Evolutionary conservation across 2,888 invertebrate species (phyloP), one percentile per base, ranked within the genome.

Genomic region (Lamellibrachia columna): DNA sequence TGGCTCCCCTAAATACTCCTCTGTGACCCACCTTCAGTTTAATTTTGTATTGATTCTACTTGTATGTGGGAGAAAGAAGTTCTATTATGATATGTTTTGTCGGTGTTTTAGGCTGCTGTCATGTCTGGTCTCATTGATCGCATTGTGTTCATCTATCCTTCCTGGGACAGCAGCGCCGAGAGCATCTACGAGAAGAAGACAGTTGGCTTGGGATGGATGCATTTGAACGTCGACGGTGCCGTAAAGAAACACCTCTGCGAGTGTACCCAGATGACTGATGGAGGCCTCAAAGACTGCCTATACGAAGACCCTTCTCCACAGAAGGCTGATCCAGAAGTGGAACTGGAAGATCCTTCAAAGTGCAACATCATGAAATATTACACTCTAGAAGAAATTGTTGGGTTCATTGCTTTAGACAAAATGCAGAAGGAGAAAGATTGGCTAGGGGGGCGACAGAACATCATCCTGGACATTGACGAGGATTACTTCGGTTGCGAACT

Each of bases 101-200:
- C n/a, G n/a, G 22, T 75, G 75, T 91, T 92, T 58, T 75, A 93
- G 93, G 92, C 58, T 28, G 93, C 93, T 8, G 93, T 92, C 15
- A 92, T 93, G 90, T 53, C 91, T 40, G 93, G 92, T 2, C 52
- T 93, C 40, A 52, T 93, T 6, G 90, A 90, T 3, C 90, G 75
- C 28, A 40, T 93, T 53, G 52, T 93, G 52, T 93, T 93, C 93
- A 92, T 93, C 90, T 93, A 90, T 53, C 93, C 93, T 4, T 93
- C 93, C 9, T 93, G 93, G 93, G 92, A 93, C 52, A 90, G 28
- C 58, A 53, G 55, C 28, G 53, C 90, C 53, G 55, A 28, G 4
- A 22, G 53, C 28, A 11, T 52, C 22, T 75, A 75, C 75, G 75
- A 75, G 22, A 75, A 75, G 75, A 75, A 75, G 75, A 22, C 75